Conservation (phyloP, 1,140 invertebrate genomes). For the Diabrotica undecimpunctata region DNA sequence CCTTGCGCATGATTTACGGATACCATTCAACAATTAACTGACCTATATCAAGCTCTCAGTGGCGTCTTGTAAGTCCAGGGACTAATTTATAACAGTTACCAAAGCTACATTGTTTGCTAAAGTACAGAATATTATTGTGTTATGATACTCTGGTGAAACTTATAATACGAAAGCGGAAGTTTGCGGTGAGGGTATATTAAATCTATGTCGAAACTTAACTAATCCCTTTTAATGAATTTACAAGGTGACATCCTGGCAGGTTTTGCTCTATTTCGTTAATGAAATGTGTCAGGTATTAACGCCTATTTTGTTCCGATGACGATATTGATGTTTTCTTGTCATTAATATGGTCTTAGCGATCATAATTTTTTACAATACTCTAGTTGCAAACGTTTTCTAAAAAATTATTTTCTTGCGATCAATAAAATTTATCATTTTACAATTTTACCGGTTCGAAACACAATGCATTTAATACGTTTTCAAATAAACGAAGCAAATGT, state of each 20-base stretch:
- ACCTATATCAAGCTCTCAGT: neutral
- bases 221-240: neutral
- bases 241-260: neutral
- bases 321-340: neutral
- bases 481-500: too few relatives aligned
- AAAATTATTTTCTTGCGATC: too few relatives aligned
- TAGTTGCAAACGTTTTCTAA: too few relatives aligned
- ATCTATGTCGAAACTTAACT: conserved; percentile 1
- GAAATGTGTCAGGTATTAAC: neutral
- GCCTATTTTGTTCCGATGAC: conserved; percentile 2
- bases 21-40: neutral
- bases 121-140: conserved; percentile 1
- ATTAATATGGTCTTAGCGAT: neutral
- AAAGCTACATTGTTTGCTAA: neutral
- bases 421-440: too few relatives aligned
- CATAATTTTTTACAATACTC: too few relatives aligned
- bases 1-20: too few relatives aligned
- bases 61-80: neutral
- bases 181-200: neutral
- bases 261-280: neutral
- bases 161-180: conserved; percentile 2
- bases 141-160: neutral
- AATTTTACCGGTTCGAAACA: too few relatives aligned
- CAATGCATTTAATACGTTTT: too few relatives aligned
- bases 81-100: neutral